Evolutionary conservation across 2,113 vertebrate species (phyloP).

Genomic region (Atrichornis clamosus): DNA sequence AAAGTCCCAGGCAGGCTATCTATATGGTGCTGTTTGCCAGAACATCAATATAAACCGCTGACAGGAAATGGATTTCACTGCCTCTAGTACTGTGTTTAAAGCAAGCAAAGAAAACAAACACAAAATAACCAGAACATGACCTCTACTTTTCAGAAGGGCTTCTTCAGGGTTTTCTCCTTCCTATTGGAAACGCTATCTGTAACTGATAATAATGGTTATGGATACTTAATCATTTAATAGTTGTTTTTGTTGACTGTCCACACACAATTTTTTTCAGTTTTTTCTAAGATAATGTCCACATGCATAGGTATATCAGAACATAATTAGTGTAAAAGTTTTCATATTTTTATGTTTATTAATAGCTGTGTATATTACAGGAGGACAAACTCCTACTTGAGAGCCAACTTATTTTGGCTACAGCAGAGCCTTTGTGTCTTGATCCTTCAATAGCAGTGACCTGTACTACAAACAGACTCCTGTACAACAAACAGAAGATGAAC

Average conservation of each 20-base stretch:
- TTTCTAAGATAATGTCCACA: neutral
- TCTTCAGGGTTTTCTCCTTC: neutral
- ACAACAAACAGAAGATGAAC: conserved; percentile 98
- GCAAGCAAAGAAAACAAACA: neutral
- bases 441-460: conserved; percentile 96
- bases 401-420: conserved; percentile 93
- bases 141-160: neutral
- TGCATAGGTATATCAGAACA: neutral
- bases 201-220: neutral
- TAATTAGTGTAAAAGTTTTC: neutral
- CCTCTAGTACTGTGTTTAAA: neutral
- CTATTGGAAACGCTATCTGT: neutral
- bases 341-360: neutral
- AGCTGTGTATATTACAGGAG: conserved; percentile 76
- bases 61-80: neutral
- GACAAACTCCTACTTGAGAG: conserved; percentile 97
- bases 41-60: neutral
- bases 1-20: neutral
- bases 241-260: neutral
- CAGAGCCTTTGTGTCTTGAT: conserved; percentile 96
- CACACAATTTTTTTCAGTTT: neutral
- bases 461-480: conserved; percentile 92
- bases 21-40: neutral
- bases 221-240: neutral
- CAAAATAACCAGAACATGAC: neutral